These are phyloP conservation scores for Notodonta dromedarius DNA, from an alignment of 2,888 invertebrate species.

Conservation along the genomic window DNA sequence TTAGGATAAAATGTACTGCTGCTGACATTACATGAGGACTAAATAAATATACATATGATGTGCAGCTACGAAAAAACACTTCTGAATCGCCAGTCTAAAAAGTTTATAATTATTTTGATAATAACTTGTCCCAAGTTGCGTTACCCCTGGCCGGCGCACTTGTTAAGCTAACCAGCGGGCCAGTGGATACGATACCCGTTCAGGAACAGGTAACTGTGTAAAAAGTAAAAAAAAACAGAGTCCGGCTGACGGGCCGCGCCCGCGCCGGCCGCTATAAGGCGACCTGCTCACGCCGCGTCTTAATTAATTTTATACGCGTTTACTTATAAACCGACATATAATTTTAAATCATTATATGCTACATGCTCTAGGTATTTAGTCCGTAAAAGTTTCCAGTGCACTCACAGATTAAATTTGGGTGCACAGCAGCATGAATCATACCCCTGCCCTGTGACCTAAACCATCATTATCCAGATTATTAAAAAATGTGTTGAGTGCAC, in stretches of 20 bases:
- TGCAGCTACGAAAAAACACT: not conserved
- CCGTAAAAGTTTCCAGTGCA: too few species aligned
- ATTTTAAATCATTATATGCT: too few species aligned
- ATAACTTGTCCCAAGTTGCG: conserved; percentile 50
- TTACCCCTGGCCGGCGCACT: conserved; percentile 71
- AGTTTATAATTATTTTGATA: not conserved
- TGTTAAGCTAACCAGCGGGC: conserved; percentile 76
- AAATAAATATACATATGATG: not conserved
- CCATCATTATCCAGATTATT: too few species aligned
- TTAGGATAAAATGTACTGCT: too few species aligned
- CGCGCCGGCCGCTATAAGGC: conserved; percentile 41
- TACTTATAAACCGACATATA: not conserved
- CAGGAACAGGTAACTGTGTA: conserved; percentile 78
- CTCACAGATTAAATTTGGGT: too few species aligned
- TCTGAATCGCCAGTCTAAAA: not conserved
- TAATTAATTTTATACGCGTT: not conserved
- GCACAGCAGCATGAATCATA: too few species aligned
- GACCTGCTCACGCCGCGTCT: conserved; percentile 39
- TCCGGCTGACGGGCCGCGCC: conserved; percentile 65
- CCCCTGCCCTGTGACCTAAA: too few species aligned
- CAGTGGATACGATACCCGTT: conserved; percentile 68
- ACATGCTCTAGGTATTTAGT: too few species aligned
- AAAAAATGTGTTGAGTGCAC: too few species aligned
- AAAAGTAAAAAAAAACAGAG: conserved; percentile 67
- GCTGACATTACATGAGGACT: not conserved